Conservation (phyloP, 2,797 vertebrate species). For the Helostoma temminkii region DNA sequence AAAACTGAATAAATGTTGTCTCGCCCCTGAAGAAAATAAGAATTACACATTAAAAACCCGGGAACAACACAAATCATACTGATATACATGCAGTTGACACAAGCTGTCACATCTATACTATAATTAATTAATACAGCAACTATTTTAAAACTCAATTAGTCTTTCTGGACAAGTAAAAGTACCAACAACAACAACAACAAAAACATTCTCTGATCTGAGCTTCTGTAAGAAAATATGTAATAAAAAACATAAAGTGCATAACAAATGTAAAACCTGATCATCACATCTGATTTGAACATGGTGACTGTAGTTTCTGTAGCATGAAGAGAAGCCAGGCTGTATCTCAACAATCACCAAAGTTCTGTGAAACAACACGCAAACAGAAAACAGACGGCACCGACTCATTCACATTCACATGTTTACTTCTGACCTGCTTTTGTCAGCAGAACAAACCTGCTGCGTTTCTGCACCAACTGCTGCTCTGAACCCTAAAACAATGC, state of each 20-base stretch:
- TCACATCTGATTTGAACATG: background rate
- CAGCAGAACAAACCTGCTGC: slow-evolving; percentile 30
- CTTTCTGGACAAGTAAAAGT: background rate
- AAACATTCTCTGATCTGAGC: background rate
- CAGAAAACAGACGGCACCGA: slow-evolving; percentile 10
- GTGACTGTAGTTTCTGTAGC: background rate
- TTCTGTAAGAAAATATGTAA: no score
- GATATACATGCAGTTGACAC: background rate
- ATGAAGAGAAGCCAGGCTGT: background rate
- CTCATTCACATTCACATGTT: background rate
- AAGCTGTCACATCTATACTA: background rate
- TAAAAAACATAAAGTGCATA: background rate
- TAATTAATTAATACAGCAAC: no score
- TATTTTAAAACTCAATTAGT: background rate
- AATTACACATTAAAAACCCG: background rate
- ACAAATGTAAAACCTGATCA: background rate
- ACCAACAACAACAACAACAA: no score
- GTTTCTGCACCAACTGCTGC: slow-evolving; percentile 25
- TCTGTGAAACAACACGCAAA: slow-evolving; percentile 25
- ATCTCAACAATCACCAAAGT: slow-evolving; percentile 23
- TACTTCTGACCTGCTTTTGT: slow-evolving; percentile 24
- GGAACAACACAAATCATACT: no score
- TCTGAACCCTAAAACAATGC: slow-evolving; percentile 7
- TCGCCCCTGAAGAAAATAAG: background rate
- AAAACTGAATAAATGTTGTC: background rate